Evolutionary conservation across 1,140 invertebrate genomes (phyloP).

Genomic region (Eufriesea mexicana): DNA sequence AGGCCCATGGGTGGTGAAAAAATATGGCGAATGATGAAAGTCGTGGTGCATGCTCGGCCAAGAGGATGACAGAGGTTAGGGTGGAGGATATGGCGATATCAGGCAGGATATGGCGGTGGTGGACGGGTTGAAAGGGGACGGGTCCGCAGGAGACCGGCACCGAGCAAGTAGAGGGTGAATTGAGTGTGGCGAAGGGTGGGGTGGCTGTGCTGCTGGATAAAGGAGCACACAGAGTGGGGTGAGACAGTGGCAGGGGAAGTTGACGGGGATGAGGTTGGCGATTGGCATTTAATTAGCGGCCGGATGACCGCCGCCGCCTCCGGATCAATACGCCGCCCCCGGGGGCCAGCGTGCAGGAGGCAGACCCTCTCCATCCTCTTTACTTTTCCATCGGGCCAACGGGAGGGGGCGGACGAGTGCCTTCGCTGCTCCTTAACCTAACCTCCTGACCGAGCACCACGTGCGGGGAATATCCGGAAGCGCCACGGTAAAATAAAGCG

Average conservation of each 20-base stretch:
- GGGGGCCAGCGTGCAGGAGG: conserved; percentile 80
- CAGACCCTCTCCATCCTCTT: conserved; percentile 71
- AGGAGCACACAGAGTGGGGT: conserved; percentile 50
- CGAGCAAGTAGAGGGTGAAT: conserved; percentile 70
- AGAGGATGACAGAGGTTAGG: conserved; percentile 43
- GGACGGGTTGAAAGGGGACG: conserved; percentile 63
- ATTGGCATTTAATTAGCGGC: conserved; percentile 83
- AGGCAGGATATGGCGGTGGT: conserved; percentile 59
- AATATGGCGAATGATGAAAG: conserved; percentile 48
- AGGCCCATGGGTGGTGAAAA: neutral
- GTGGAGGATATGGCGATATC: conserved; percentile 61
- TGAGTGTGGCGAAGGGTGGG: conserved; percentile 64
- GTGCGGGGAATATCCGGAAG: conserved; percentile 79
- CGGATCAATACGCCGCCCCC: conserved; percentile 79
- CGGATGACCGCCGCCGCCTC: conserved; percentile 81
- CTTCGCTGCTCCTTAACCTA: conserved; percentile 60
- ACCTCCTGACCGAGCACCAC: conserved; percentile 68
- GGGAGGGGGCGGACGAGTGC: conserved; percentile 13
- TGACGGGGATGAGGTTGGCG: conserved; percentile 74
- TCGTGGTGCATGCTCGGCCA: conserved; percentile 39
- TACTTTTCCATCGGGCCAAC: conserved; percentile 50
- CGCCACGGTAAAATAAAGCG: conserved; percentile 78
- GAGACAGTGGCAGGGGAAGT: conserved; percentile 50
- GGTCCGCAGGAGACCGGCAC: conserved; percentile 56
- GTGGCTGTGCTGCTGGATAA: conserved; percentile 40